A percentile compares a stretch with the other conserved stretches of the same genome.
Conservation (phyloP, 2,113 vertebrate genomes). For the Ageneiosus marmoratus region DNA sequence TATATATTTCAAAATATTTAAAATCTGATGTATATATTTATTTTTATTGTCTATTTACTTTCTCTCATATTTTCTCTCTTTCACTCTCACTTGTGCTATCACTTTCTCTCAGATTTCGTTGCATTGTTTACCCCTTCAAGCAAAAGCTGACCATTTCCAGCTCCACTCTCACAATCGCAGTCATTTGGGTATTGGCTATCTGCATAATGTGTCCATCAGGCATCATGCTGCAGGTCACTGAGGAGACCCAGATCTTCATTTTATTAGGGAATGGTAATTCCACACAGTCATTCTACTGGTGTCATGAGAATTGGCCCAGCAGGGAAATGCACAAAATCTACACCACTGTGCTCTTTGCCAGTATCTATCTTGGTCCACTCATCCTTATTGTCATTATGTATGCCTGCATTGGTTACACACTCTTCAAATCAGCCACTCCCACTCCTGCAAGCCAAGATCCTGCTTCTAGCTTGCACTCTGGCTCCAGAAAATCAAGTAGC, state of each 20-base stretch:
- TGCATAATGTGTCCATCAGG: constrained; percentile 87
- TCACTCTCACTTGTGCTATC: constrained; percentile 25
- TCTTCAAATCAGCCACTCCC: constrained; percentile 70
- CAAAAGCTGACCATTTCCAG: constrained; percentile 80
- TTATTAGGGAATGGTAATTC: constrained; percentile 66
- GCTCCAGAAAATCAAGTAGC: constrained; percentile 47
- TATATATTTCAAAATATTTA: no score
- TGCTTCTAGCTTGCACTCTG: constrained; percentile 27
- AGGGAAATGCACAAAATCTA: constrained; percentile 88
- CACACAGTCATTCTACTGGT: constrained; percentile 83
- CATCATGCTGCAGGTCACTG: constrained; percentile 83
- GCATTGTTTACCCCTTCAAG: constrained; percentile 87
- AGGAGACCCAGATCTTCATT: constrained; percentile 79
- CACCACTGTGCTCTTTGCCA: constrained; percentile 87
- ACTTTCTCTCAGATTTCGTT: constrained; percentile 78
- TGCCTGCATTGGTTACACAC: constrained; percentile 76
- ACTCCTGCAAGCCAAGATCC: constrained; percentile 29
- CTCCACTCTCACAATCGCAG: constrained; percentile 71
- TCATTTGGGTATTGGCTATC: constrained; percentile 86
- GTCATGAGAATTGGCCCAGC: constrained; percentile 87
- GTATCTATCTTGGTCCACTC: constrained; percentile 86
- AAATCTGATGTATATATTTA: no score
- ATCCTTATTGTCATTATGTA: constrained; percentile 86
- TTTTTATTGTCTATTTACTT: not conserved
- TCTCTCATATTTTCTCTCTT: not conserved